These are phyloP conservation scores for Epistrophella euchroma DNA, from an alignment of 2,888 invertebrate genomes.

Conservation along the genomic window DNA sequence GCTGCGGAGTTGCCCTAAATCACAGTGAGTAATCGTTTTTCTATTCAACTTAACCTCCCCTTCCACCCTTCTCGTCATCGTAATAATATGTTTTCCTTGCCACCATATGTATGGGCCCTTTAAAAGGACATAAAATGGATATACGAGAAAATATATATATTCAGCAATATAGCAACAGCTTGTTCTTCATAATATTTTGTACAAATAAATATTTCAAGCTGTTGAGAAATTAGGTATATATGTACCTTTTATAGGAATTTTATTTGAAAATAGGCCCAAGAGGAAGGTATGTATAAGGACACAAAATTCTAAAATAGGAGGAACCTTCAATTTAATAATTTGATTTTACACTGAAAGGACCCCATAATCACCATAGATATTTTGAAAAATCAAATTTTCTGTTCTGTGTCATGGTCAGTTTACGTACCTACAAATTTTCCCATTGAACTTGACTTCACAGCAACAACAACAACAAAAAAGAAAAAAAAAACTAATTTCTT, in stretches of 20 bases:
- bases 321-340: background rate
- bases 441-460: background rate
- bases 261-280: background rate
- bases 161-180: slow-evolving; percentile 8
- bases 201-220: slow-evolving; percentile 6
- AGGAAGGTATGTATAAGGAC: no score
- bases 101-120: slow-evolving; percentile 25
- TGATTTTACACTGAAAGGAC: background rate
- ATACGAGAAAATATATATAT: background rate
- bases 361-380: background rate
- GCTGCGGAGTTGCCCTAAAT: slow-evolving; percentile 7
- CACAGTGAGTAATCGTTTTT: slow-evolving; percentile 43
- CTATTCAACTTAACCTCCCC: background rate
- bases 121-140: slow-evolving; percentile 15
- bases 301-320: background rate
- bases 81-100: slow-evolving; percentile 31
- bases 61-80: background rate
- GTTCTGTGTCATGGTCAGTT: background rate
- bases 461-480: background rate
- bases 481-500: background rate
- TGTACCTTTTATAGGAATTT: background rate
- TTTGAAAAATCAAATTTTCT: background rate
- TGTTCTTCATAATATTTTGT: slow-evolving; percentile 11
- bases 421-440: background rate
- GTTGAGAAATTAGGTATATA: background rate